Evolutionary conservation across 2,888 invertebrate genomes (phyloP), one percentile per base, ranked within the genome.

Genomic region (Agrenia bidenticulata): DNA sequence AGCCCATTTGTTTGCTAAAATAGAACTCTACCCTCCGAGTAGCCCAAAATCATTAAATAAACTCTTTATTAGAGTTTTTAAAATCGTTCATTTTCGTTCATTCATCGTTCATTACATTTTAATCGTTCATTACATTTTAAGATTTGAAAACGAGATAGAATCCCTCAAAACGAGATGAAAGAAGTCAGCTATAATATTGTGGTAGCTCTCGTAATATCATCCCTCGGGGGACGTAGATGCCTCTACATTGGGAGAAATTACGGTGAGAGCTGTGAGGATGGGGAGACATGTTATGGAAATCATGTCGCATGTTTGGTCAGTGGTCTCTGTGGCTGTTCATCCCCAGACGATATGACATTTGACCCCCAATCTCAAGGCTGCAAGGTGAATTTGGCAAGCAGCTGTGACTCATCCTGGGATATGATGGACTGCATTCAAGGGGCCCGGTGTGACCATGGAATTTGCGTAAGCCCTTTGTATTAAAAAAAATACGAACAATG

Each of bases 271-370:
- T 71, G 67, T 56, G 68, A 64, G 32, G 24, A 21, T 13, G 37
- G 15, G 7, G 61, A 67, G 23, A 54, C 64, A 41, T 71, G 71
- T 27, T 45, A 51, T 23, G 71, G 68, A 5, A 62, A 59, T 7
- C 51, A 68, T 23, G 63, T 68, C 7, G 41, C 62, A 1, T 68
- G 71, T 55, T 17, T 41, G 7, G 61, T 63, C 11, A 32, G 51
- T 9, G 67, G 65, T 0, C 17, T 54, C 15, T 71, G 67, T 53
- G 55, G 58, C 2, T 68, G 68, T 54, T 45, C 64, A 19, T 49
- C 15, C 9, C 57, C 68, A 11, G 67, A 65, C 21, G 63, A 70
- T 15, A 70, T 67, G 67, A 54, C 53, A 1, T 70, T 58, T 41
- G 65, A 67, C 41, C 64, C 57, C 11, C 21, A 21, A n/a, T 41